These are phyloP conservation scores for Hydrozoanthus tunicans DNA, from an alignment of 64 coral and sea anemone species.

Conservation along the genomic window DNA sequence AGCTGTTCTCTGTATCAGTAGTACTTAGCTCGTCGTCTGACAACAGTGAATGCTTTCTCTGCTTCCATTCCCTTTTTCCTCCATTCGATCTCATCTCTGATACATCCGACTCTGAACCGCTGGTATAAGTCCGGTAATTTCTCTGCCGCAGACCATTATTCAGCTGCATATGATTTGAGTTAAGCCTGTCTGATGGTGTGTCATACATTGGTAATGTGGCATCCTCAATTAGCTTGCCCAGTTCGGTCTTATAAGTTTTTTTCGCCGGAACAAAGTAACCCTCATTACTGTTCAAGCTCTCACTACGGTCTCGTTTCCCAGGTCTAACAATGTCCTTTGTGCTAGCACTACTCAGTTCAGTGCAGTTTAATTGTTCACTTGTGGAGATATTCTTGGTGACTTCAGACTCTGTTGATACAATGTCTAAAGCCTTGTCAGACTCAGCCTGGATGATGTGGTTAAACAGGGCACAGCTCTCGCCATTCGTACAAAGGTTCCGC, in stretches of 20 bases:
- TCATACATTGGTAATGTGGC: slow-evolving; percentile 89
- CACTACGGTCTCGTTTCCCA: slow-evolving; percentile 54
- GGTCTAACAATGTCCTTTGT: slow-evolving; percentile 57
- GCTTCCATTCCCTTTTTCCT: slow-evolving; percentile 67
- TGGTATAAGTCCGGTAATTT: slow-evolving; percentile 85
- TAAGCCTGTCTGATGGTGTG: slow-evolving; percentile 65
- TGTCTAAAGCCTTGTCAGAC: slow-evolving; percentile 19
- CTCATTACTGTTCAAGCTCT: slow-evolving; percentile 69
- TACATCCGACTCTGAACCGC: slow-evolving; percentile 84
- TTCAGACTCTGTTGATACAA: slow-evolving; percentile 51
- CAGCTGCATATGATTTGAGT: slow-evolving; percentile 69
- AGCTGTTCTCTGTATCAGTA: slow-evolving; percentile 91
- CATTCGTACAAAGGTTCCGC: slow-evolving; percentile 74
- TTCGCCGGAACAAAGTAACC: slow-evolving; percentile 62
- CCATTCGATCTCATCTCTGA: slow-evolving; percentile 78
- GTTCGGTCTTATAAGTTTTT: slow-evolving; percentile 89
- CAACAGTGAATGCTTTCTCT: slow-evolving; percentile 62
- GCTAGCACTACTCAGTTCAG: slow-evolving; percentile 13
- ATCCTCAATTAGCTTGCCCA: slow-evolving; percentile 92
- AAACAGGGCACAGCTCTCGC: slow-evolving; percentile 18
- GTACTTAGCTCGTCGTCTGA: slow-evolving; percentile 94
- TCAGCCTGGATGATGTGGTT: slow-evolving; percentile 32
- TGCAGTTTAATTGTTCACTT: slow-evolving; percentile 25
- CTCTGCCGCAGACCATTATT: slow-evolving; percentile 87
- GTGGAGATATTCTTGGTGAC: slow-evolving; percentile 48